phyloP scores from a whole-genome alignment of 2,888 invertebrate species.

The Dryomyza anilis region DNA sequence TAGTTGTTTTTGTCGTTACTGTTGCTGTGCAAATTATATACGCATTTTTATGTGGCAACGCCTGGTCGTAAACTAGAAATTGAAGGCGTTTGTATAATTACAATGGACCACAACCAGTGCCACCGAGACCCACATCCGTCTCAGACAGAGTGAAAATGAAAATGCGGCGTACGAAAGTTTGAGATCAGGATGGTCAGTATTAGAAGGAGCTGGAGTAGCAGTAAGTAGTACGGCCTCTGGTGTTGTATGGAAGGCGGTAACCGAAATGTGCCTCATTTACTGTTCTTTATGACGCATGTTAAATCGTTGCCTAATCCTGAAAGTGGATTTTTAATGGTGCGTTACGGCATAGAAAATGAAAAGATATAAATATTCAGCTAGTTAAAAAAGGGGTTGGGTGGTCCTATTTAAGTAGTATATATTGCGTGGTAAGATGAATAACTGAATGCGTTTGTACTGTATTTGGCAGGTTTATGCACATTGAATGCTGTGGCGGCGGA shows the following conservation, averaged over 20 bases:
- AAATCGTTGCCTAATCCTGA: conserved; percentile 22
- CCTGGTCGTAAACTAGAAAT: conserved; percentile 23
- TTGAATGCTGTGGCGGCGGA: too few relatives aligned
- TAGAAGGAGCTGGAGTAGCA: neutral
- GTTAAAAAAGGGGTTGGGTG: too few relatives aligned
- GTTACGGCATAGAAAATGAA: neutral
- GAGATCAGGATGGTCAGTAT: too few relatives aligned
- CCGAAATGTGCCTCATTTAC: neutral
- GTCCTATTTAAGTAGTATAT: too few relatives aligned
- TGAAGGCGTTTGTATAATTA: conserved; percentile 27
- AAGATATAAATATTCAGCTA: conserved; percentile 3
- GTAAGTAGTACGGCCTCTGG: neutral
- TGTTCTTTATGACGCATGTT: conserved; percentile 25
- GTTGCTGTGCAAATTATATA: conserved; percentile 38
- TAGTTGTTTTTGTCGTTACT: too few relatives aligned
- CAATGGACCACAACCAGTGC: conserved; percentile 10
- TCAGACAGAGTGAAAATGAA: neutral
- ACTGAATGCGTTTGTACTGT: too few relatives aligned
- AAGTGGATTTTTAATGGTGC: conserved; percentile 9
- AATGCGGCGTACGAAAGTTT: neutral
- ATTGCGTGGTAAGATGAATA: too few relatives aligned
- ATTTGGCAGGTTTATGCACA: too few relatives aligned
- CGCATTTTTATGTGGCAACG: conserved; percentile 18
- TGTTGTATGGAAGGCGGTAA: neutral
- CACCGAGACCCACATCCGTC: neutral